Evolutionary conservation across 2,797 vertebrate species (phyloP).

Genomic region (Saguinus oedipus): DNA sequence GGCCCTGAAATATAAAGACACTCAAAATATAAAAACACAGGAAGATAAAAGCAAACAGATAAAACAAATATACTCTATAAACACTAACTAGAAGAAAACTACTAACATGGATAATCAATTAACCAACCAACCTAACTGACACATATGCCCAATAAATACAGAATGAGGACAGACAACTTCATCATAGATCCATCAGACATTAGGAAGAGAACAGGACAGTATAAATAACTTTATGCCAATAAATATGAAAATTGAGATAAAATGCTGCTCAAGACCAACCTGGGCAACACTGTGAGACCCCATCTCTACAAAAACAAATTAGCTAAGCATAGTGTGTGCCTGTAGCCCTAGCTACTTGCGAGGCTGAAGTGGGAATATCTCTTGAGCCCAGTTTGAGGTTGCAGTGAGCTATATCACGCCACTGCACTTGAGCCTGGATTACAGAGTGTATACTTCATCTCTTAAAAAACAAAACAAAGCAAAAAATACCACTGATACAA

Average conservation of each 20-base stretch:
- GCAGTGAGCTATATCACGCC: too few relatives aligned
- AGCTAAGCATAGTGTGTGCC: too few relatives aligned
- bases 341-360: too few relatives aligned
- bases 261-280: not conserved
- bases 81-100: conserved; percentile 14
- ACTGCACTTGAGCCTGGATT: too few relatives aligned
- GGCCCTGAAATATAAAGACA: not conserved
- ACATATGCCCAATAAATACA: not conserved
- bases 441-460: not conserved
- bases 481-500: not conserved
- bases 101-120: conserved; percentile 37
- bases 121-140: not conserved
- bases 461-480: not conserved
- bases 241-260: conserved; percentile 19
- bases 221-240: not conserved
- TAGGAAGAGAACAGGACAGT: not conserved
- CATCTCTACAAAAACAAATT: too few relatives aligned
- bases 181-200: not conserved
- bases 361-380: too few relatives aligned
- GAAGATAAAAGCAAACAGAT: conserved; percentile 27
- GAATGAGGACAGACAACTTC: not conserved
- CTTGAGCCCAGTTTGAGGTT: too few relatives aligned
- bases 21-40: not conserved
- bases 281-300: too few relatives aligned
- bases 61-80: not conserved